These are phyloP conservation scores for Okapia johnstoni DNA, from an alignment of 2,113 vertebrate species.

Conservation along the genomic window DNA sequence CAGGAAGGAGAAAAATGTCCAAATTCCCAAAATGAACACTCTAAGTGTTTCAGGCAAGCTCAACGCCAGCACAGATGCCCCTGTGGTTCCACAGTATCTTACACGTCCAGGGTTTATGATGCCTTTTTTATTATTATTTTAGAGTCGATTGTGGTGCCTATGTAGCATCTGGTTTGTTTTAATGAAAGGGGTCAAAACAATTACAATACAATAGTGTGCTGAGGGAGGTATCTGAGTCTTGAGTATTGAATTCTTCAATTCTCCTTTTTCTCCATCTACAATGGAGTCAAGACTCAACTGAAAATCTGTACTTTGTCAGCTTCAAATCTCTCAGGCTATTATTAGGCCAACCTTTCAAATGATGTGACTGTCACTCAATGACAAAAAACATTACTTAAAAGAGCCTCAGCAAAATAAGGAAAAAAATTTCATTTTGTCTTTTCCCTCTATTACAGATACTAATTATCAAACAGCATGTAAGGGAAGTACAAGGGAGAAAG, in stretches of 20 bases:
- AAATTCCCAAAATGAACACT: not conserved
- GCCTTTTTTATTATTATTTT: not conserved
- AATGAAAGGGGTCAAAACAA: not conserved
- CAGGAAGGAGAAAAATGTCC: not conserved
- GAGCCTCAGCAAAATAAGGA: not conserved
- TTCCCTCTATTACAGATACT: not conserved
- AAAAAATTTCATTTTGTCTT: not conserved
- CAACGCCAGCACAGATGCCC: not conserved
- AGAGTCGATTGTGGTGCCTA: not conserved
- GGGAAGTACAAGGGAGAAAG: not conserved
- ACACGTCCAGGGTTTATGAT: not conserved
- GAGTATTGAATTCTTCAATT: not conserved
- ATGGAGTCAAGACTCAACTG: not conserved
- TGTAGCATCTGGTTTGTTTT: not conserved
- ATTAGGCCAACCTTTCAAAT: slow-evolving; percentile 12
- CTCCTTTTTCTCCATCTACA: not conserved
- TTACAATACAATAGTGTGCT: not conserved
- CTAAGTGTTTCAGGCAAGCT: not conserved
- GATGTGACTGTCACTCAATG: not conserved
- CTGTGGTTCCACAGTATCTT: not conserved
- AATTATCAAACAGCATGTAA: slow-evolving; percentile 3
- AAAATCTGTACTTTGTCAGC: not conserved
- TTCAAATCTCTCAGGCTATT: not conserved
- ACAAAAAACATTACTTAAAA: slow-evolving; percentile 4
- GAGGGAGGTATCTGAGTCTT: not conserved